Base-by-base conservation (phyloP, 2,113 vertebrate genomes). In the Marmota monax region DNA sequence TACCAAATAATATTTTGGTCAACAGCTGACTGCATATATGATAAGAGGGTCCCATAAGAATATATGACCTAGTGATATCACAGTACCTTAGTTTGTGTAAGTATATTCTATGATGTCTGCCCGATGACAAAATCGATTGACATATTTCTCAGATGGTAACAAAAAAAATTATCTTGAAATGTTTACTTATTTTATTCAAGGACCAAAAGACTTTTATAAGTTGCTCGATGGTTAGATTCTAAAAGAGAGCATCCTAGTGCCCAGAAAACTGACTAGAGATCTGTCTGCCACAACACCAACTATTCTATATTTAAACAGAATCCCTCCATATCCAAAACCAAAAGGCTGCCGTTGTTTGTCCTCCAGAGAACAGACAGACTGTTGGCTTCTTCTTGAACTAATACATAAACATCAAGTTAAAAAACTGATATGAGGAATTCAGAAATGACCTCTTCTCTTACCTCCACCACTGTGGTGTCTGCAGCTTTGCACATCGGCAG, bases 401-500 rank as follows among this genome's bases (percentile, higher is more conserved):
- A 69, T 5, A 87, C 3, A 32, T 39, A 69, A 45, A 78, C 3
- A 88, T 39, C 48, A 74, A 93, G 16, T 79, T 63, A n/a, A 72
- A 89, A 87, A 80, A 58, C 22, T 37, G 45, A 84, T 18, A 65
- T 13, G 20, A 84, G n/a, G 17, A 94, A 56, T 88, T 78, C 7
- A 51, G 65, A 53, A 86, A 51, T 23, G 69, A 48, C 32, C 74
- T 87, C 29, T 88, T 29, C 20, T 39, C 98, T 78, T 99, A 99
- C 99, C 99, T 99, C 99, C 27, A 99, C 99, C 34, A 99, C 98
- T 32, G 99, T 99, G 96, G 98, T 99, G 97, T 98, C 99, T 45
- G 99, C 99, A 97, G 99, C 99, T 98, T 99, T 99, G 98, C 99
- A 99, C 99, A 99, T 99, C 0, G 99, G 99, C 92, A 99, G 99